These are phyloP conservation scores for Neosilurus hyrtlii DNA, from an alignment of 2,797 vertebrate species.

Conservation along the genomic window DNA sequence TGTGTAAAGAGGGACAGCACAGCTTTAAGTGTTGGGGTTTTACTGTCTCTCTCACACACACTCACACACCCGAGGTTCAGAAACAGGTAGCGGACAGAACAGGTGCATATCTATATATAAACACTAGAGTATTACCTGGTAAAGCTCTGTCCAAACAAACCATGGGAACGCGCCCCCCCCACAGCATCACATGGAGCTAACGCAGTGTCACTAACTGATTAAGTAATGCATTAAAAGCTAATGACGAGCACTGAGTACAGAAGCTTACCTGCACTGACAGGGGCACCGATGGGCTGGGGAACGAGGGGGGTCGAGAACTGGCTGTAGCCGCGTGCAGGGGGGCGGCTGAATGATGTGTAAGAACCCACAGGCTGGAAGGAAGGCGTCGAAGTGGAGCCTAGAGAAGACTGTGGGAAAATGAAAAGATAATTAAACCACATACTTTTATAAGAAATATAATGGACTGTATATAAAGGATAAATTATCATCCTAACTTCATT, in stretches of 20 bases:
- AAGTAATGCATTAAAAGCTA: too few relatives aligned
- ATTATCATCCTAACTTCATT: too few relatives aligned
- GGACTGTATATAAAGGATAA: too few relatives aligned
- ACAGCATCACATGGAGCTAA: not conserved
- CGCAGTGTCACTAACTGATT: not conserved
- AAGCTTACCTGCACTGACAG: conserved; percentile 81
- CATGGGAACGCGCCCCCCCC: too few relatives aligned
- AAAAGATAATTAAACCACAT: not conserved
- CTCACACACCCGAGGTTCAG: not conserved
- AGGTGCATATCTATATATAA: not conserved
- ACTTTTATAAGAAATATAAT: too few relatives aligned
- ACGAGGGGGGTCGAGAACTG: conserved; percentile 84
- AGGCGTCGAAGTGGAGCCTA: conserved; percentile 73
- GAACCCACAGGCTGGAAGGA: conserved; percentile 86
- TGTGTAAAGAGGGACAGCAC: conserved; percentile 64
- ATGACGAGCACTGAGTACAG: not conserved
- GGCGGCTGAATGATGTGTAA: conserved; percentile 86
- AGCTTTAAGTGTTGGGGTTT: conserved; percentile 39
- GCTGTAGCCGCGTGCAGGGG: conserved; percentile 84
- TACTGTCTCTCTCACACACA: not conserved
- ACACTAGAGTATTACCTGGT: not conserved
- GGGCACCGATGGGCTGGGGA: conserved; percentile 82
- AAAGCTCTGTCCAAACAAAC: not conserved
- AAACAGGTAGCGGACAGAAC: not conserved
- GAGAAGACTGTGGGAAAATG: conserved; percentile 80